Evolutionary conservation across 1,140 invertebrate genomes (phyloP).

Genomic region (Bathynomus jamesi): DNA sequence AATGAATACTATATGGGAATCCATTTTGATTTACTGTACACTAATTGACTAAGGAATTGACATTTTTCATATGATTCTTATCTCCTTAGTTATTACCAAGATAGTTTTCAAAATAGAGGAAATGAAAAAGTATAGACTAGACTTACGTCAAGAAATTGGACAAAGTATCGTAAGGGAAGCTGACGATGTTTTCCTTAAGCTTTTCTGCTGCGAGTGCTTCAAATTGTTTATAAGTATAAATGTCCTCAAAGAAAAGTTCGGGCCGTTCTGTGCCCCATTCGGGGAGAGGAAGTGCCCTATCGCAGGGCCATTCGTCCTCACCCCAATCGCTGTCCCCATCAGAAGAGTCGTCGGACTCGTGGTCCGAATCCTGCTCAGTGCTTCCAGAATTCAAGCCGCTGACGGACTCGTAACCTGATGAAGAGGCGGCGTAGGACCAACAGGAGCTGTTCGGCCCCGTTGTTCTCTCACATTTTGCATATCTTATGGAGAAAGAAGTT

Average conservation of each 20-base stretch:
- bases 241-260: constrained; percentile 74
- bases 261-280: constrained; percentile 55
- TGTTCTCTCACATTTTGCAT: too few species aligned
- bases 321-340: constrained; percentile 27
- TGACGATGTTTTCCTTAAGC: constrained; percentile 5
- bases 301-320: constrained; percentile 51
- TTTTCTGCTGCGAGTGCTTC: constrained; percentile 4
- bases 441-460: too few species aligned
- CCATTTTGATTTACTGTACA: too few species aligned
- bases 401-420: background rate
- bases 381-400: background rate
- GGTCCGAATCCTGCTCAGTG: background rate
- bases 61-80: too few species aligned
- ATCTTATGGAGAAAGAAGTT: too few species aligned
- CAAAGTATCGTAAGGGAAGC: constrained; percentile 37
- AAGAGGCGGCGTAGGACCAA: too few species aligned
- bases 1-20: too few species aligned
- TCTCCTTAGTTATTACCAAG: background rate
- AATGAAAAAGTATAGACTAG: background rate
- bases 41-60: too few species aligned
- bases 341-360: background rate
- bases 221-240: constrained; percentile 67
- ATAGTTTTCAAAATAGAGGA: background rate
- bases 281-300: constrained; percentile 59
- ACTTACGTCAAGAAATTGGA: constrained; percentile 30